Evolutionary conservation across 92 coral and sea anemone genomes (phyloP), one percentile per base, ranked within the genome.

Genomic region (Diadumene lineata): DNA sequence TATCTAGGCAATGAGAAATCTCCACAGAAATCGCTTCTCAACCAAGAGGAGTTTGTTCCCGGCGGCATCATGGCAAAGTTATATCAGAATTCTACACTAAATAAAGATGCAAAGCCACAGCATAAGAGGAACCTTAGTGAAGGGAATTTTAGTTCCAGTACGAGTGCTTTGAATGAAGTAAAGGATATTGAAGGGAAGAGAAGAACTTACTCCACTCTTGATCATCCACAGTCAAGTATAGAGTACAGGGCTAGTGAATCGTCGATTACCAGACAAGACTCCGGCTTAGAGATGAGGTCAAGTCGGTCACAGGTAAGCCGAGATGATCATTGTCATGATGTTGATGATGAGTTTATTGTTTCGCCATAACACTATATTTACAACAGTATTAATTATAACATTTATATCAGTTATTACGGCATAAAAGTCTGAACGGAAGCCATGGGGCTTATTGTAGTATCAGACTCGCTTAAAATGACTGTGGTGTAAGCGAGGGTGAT

Each of bases 1-100:
- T 94, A 94, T 65, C 77, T 94, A 17, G 98, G 98, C 32, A 97
- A 94, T 44, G 97, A 91, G 60, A 83, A 89, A 34, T 73, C 93
- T 11, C 82, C 90, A 0, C 72, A 73, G 57, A 75, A 79, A 13
- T 75, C 97, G 19, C 82, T 80, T 43, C 64, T 85, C 13, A 71
- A 57, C 34, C 96, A 91, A 34, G 85, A 85, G 24, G 71, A 70
- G 1, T 58, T 88, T 68, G 64, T 82, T 25, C 92, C 97, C 0
- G 97, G 97, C 0, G 97, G 97, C 22, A 91, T 91, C 28, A 82
- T 91, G 69, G 84, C 90, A 21, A 79, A 76, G 24, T 79, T 88
- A 43, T 75, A 64, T 29, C 88, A 70, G 22, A 85, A 85, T 25
- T 64, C 85, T 31, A 68, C 72, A 3, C 53, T 73, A 11, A 8